Evolutionary conservation across 2,888 invertebrate species (phyloP).

Genomic region (Drosophila nigricruria): DNA sequence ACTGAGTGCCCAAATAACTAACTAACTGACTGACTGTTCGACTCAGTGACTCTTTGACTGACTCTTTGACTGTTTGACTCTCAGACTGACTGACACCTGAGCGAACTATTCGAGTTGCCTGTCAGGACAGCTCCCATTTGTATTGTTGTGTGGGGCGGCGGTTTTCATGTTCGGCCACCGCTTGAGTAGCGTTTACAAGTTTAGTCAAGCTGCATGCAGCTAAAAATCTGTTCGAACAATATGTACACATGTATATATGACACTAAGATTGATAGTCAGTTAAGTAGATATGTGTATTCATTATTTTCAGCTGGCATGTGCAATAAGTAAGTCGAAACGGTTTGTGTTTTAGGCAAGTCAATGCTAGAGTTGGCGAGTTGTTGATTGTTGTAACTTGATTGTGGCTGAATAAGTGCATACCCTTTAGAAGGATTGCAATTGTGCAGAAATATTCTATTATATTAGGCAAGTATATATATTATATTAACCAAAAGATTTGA

Average conservation of each 20-base stretch:
- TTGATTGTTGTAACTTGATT: not conserved
- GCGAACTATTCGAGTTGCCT: constrained; percentile 52
- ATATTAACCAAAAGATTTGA: too few relatives aligned
- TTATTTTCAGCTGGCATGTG: constrained; percentile 6
- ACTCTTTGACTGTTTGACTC: constrained; percentile 4
- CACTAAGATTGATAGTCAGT: constrained; percentile 19
- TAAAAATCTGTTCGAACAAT: constrained; percentile 14
- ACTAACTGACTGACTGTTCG: constrained; percentile 29
- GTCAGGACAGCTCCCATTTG: constrained; percentile 56
- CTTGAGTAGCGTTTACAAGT: constrained; percentile 21
- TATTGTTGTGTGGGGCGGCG: constrained; percentile 36
- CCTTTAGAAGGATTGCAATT: not conserved
- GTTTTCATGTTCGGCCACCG: constrained; percentile 39
- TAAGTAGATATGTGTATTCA: constrained; percentile 10
- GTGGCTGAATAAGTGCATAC: not conserved
- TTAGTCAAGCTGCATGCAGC: constrained; percentile 29
- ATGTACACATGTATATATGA: constrained; percentile 18
- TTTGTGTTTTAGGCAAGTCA: not conserved
- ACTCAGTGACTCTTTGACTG: constrained; percentile 6
- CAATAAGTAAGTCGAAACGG: not conserved
- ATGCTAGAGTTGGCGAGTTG: not conserved
- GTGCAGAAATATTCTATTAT: not conserved
- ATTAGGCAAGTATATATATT: not conserved
- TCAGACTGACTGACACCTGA: constrained; percentile 62
- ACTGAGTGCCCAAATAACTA: constrained; percentile 34